Evolutionary conservation across 2,797 vertebrate genomes (phyloP).

Genomic region (Amphiprion clarkii): DNA sequence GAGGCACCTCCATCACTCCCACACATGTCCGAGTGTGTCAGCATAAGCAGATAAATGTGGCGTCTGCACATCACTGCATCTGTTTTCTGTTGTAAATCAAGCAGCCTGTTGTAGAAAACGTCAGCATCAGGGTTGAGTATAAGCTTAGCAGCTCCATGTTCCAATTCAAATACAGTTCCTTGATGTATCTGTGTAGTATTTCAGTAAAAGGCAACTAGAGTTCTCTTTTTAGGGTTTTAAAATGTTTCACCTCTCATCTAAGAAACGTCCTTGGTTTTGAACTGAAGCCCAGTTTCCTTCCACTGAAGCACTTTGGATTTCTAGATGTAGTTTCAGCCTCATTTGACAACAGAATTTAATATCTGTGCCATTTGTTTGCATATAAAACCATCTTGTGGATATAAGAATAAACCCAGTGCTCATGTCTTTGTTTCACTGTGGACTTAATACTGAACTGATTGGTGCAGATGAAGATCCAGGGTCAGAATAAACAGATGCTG

Average conservation of each 20-base stretch:
- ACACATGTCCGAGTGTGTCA: background rate
- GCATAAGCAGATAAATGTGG: background rate
- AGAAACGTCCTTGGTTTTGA: no score
- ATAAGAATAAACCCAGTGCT: no score
- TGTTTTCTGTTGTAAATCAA: background rate
- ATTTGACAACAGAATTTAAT: background rate
- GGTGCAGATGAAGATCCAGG: slow-evolving; percentile 94
- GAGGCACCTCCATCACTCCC: background rate
- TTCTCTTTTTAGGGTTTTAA: no score
- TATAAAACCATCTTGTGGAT: background rate
- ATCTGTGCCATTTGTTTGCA: accelerated
- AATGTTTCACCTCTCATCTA: no score
- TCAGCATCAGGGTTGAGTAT: no score
- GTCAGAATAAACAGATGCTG: slow-evolving; percentile 97
- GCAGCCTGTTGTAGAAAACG: background rate
- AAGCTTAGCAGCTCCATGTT: no score
- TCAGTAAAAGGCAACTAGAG: no score
- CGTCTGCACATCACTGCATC: accelerated
- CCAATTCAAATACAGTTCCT: no score
- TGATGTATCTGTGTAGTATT: no score
- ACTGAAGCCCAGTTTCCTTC: no score
- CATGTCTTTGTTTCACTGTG: background rate
- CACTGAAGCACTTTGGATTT: background rate
- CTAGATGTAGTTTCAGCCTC: background rate
- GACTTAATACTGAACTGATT: slow-evolving; percentile 7